phyloP scores from a whole-genome alignment of 2,113 vertebrate species.

The Chamaea fasciata region DNA sequence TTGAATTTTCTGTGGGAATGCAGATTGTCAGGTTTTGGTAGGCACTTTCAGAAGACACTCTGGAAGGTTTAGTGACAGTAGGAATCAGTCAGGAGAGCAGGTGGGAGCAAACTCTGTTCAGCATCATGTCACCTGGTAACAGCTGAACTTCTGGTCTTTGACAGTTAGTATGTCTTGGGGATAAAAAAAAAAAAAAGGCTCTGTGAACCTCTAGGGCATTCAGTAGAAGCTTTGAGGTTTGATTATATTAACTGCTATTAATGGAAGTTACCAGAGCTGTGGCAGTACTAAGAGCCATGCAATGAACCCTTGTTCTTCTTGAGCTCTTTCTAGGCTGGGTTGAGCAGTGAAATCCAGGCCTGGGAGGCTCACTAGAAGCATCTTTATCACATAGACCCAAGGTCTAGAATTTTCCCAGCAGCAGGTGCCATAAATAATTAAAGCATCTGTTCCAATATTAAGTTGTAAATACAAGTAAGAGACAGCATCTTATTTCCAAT shows the following conservation, averaged over 20 bases:
- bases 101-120: neutral
- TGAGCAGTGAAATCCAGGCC: neutral
- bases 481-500: conserved; percentile 38
- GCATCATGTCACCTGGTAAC: neutral
- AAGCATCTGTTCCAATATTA: conserved; percentile 34
- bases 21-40: neutral
- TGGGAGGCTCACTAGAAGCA: neutral
- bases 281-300: neutral
- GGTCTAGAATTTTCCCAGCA: conserved; percentile 34
- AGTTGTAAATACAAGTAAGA: conserved; percentile 28
- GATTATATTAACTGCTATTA: neutral
- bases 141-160: neutral
- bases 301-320: neutral
- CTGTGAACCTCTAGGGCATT: neutral
- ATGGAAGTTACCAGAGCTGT: neutral
- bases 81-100: neutral
- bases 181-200: neutral
- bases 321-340: neutral
- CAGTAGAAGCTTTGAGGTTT: neutral
- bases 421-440: conserved; percentile 33
- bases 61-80: neutral
- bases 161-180: neutral
- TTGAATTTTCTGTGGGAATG: neutral
- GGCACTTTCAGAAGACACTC: neutral
- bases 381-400: neutral